Evolutionary conservation across 2,797 vertebrate species (phyloP), one percentile per base, ranked within the genome.

Genomic region (Rhinichthys osculus): DNA sequence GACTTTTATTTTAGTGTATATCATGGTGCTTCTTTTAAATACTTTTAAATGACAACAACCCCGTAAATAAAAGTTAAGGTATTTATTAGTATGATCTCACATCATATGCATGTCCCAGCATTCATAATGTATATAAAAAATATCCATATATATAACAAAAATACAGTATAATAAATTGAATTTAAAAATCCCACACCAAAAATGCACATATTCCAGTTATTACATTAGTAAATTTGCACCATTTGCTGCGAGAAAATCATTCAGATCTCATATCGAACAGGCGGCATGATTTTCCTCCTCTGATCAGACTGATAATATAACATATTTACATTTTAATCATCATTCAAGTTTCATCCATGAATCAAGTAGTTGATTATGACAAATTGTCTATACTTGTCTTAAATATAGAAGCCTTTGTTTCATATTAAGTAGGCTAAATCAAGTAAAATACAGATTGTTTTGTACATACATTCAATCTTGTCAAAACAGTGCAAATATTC

Each of bases 401-500:
- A 16, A 62, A 79, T 44, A 30, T 42, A 38, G 4, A 78, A 62
- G 30, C 35, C 23, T 27, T n/a, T 9, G 57, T 82, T 85, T 52
- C 35, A 38, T 42, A n/a, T 66, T 1, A 8, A 78, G 52, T 11
- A n/a, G n/a, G n/a, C n/a, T n/a, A 78, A 30, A 79, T 78, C 35
- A 33, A 42, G 35, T 84, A 76, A 77, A 76, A 76, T 74, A 62
- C 69, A 81, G 59, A 67, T n/a, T 47, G 52, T 57, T 40, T 85
- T 44, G 13, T 16, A 52, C 3, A 30, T 21, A 66, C 52, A 85
- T 85, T 78, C 21, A 64, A 57, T 66, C 42, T 33, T 27, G n/a
- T 71, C n/a, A 87, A 62, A 74, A 52, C 14, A 30, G 30, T 76
- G 69, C 30, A 88, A 81, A 86, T 82, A 78, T 7, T n/a, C 2